Evolutionary conservation across 1,140 invertebrate genomes (phyloP), one percentile per base, ranked within the genome.

Genomic region (Temnothorax curvispinosus): DNA sequence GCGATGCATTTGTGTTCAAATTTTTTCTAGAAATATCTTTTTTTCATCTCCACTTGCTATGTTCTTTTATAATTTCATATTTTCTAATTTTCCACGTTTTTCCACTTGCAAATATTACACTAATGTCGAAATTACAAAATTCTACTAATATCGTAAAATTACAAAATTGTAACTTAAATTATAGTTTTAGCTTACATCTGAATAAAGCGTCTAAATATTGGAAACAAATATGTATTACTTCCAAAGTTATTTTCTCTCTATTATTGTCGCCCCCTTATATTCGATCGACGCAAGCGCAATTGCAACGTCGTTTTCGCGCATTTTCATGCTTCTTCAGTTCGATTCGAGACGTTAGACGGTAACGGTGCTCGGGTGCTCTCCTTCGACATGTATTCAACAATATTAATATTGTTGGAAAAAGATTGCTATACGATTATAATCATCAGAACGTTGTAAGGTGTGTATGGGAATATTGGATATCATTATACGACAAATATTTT

Each of bases 251-350:
- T 47, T 47, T 3, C 47, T 47, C 50, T 18, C 21, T 44, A 21
- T 13, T 15, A 2, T 18, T 18, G 0, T 75, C 15, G 1, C 35
- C 15, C 7, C 7, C 41, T 4, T 41, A 38, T 41, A 27, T 60
- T 84, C 54, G 69, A 84, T 75, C 41, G 54, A 84, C 69, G 69
- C 80, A 84, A 6, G 80, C 80, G 69, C 80, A 74, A 50, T 62
- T 50, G 41, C 27, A 60, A 62, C 15, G n/a, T 13, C 27, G 41
- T 44, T 60, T 74, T 60, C 54, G 9, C 38, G 5, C 7, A 58
- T 58, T 84, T 84, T 47, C 56, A 32, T 6, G 27, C 18, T 11
- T 27, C 13, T 21, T 84, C 54, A 84, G 58, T 84, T 5, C 3
- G 47, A 38, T 60, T 74, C 41, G 41, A 38, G 11, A 62, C 18